phyloP scores from a whole-genome alignment of 2,888 invertebrate species.

The Epistrophe eligans region DNA sequence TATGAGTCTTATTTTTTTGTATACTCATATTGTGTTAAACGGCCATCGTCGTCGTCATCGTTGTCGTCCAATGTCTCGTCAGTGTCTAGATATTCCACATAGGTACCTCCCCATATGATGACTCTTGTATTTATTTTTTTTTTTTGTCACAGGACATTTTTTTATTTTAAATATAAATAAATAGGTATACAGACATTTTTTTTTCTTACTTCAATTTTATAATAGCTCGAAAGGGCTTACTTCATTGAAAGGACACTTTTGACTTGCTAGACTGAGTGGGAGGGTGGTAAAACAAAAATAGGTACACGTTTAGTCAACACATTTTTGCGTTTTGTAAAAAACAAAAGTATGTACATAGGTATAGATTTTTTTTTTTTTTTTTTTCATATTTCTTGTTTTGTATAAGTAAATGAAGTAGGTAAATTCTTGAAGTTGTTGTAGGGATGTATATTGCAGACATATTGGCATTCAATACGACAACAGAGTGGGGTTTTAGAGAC shows the following conservation, averaged over 20 bases:
- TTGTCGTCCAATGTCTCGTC: constrained; percentile 68
- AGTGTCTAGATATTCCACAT: constrained; percentile 55
- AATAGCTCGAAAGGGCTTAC: constrained; percentile 45
- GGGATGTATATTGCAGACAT: constrained; percentile 33
- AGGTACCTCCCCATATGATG: background rate
- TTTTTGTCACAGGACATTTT: constrained; percentile 26
- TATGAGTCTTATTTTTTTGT: constrained; percentile 36
- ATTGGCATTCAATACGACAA: background rate
- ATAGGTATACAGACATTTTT: constrained; percentile 30
- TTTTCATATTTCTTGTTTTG: background rate
- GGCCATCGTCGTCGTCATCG: constrained; percentile 24
- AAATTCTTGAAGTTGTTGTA: constrained; percentile 58
- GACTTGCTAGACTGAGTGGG: constrained; percentile 17
- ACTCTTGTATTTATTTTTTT: constrained; percentile 1
- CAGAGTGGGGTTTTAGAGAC: background rate
- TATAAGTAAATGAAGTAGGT: constrained; percentile 53
- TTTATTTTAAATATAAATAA: constrained; percentile 22
- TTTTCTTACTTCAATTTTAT: constrained; percentile 28
- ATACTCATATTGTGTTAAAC: constrained; percentile 26
- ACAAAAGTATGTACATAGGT: constrained; percentile 36
- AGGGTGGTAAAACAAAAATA: constrained; percentile 6
- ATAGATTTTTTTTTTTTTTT: constrained; percentile 1
- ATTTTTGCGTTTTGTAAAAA: constrained; percentile 26
- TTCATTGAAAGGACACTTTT: constrained; percentile 49
- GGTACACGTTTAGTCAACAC: background rate